Percentiles rank a stretch among this genome's conserved stretches.
Evolutionary conservation across 1,140 invertebrate genomes (phyloP).

Genomic region (Drosophila rufa): DNA sequence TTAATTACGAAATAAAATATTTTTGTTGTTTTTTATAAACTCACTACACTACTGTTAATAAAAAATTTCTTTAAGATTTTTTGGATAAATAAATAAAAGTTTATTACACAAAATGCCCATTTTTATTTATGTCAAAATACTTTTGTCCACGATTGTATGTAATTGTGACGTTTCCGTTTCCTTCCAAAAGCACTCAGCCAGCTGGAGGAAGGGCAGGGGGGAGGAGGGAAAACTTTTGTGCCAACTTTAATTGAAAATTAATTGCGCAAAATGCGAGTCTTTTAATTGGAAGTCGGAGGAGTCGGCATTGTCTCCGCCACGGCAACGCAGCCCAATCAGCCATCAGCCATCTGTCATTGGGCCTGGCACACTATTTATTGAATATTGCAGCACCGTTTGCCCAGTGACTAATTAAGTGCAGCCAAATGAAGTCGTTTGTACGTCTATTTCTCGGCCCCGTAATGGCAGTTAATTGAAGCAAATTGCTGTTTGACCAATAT

Average conservation of each 20-base stretch:
- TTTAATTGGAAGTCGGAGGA: constrained; percentile 37
- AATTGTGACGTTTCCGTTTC: constrained; percentile 69
- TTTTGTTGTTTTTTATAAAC: no score
- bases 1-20: no score
- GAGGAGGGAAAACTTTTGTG: constrained; percentile 28
- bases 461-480: constrained; percentile 76
- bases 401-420: constrained; percentile 69
- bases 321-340: constrained; percentile 15
- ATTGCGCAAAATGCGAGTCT: constrained; percentile 45
- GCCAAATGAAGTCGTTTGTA: constrained; percentile 25
- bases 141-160: no score
- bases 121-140: no score
- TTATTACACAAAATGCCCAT: no score
- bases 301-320: constrained; percentile 4
- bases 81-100: no score
- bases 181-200: constrained; percentile 9
- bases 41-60: no score
- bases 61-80: no score
- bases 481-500: constrained; percentile 66
- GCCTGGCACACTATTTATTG: constrained; percentile 58
- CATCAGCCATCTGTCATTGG: constrained; percentile 32
- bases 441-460: constrained; percentile 31
- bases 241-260: constrained; percentile 72
- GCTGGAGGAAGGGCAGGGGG: not conserved
- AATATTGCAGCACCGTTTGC: constrained; percentile 50